These are phyloP conservation scores for Cyclophora albipunctata DNA, from an alignment of 2,888 invertebrate genomes.

Conservation along the genomic window DNA sequence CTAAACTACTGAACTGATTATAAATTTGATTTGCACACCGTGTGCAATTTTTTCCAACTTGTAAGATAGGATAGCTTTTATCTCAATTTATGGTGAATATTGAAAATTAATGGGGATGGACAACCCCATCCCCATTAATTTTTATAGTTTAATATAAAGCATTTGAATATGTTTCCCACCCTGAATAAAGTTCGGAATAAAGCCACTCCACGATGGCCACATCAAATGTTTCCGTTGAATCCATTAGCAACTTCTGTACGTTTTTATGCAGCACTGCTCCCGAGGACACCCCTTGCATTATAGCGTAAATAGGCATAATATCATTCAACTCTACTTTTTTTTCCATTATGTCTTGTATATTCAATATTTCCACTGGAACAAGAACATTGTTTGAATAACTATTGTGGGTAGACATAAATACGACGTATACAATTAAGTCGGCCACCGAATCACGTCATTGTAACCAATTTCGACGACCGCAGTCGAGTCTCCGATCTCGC, in stretches of 20 bases:
- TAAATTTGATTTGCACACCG: too few relatives aligned
- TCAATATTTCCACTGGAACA: constrained; percentile 11
- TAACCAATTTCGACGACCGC: too few relatives aligned
- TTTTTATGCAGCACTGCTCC: constrained; percentile 13
- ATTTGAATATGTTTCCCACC: constrained; percentile 28
- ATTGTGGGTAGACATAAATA: neutral
- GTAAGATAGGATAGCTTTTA: too few relatives aligned
- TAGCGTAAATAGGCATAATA: neutral
- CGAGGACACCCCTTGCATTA: neutral
- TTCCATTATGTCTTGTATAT: constrained; percentile 15
- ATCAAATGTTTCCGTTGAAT: constrained; percentile 33
- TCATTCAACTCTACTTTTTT: constrained; percentile 10
- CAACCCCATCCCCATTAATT: too few relatives aligned
- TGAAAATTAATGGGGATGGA: too few relatives aligned
- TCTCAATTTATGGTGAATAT: too few relatives aligned
- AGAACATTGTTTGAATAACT: neutral
- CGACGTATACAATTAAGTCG: neutral
- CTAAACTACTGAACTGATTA: too few relatives aligned
- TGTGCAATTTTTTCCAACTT: too few relatives aligned
- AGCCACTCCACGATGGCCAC: constrained; percentile 33
- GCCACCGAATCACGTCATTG: too few relatives aligned
- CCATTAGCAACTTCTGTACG: constrained; percentile 25
- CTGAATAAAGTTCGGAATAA: constrained; percentile 34
- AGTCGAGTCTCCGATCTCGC: neutral
- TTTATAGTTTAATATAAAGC: too few relatives aligned